Conservation (phyloP, 2,888 invertebrate genomes). For the Callimorpha dominula region DNA sequence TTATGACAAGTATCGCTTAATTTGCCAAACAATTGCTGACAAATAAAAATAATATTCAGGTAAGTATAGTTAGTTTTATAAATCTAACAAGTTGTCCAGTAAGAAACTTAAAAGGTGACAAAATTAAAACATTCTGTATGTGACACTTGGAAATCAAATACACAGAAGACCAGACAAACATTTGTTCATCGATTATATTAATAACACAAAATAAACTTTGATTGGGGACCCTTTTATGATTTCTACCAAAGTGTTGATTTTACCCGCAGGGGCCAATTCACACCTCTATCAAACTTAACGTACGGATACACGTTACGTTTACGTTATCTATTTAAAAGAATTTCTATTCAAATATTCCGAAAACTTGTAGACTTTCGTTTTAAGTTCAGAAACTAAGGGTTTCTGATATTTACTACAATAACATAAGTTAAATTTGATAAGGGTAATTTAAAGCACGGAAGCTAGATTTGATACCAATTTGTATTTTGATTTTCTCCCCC, state of each 20-base stretch:
- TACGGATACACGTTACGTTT: slow-evolving; percentile 31
- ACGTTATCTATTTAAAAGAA: slow-evolving; percentile 12
- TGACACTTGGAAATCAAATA: slow-evolving; percentile 20
- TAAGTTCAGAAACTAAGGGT: slow-evolving; percentile 4
- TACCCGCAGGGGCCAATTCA: slow-evolving; percentile 64
- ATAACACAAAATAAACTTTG: slow-evolving; percentile 58
- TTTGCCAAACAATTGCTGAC: too few relatives aligned
- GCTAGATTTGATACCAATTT: slow-evolving; percentile 20
- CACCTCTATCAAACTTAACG: slow-evolving; percentile 51
- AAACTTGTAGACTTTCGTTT: slow-evolving; percentile 17
- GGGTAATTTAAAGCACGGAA: slow-evolving; percentile 37
- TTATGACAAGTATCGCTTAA: too few relatives aligned
- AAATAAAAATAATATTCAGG: too few relatives aligned
- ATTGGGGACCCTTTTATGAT: slow-evolving; percentile 53
- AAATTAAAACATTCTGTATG: slow-evolving; percentile 25
- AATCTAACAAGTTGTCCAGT: too few relatives aligned
- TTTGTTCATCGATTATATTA: slow-evolving; percentile 68
- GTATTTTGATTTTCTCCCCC: neutral
- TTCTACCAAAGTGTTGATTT: slow-evolving; percentile 70
- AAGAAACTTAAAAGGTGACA: neutral
- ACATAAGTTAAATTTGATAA: slow-evolving; percentile 21
- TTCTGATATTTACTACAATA: slow-evolving; percentile 39
- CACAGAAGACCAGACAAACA: slow-evolving; percentile 33
- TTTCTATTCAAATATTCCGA: neutral
- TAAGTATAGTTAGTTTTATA: too few relatives aligned